Evolutionary conservation across 92 coral and sea anemone species (phyloP).

Genomic region (Chrysogorgia sp.): DNA sequence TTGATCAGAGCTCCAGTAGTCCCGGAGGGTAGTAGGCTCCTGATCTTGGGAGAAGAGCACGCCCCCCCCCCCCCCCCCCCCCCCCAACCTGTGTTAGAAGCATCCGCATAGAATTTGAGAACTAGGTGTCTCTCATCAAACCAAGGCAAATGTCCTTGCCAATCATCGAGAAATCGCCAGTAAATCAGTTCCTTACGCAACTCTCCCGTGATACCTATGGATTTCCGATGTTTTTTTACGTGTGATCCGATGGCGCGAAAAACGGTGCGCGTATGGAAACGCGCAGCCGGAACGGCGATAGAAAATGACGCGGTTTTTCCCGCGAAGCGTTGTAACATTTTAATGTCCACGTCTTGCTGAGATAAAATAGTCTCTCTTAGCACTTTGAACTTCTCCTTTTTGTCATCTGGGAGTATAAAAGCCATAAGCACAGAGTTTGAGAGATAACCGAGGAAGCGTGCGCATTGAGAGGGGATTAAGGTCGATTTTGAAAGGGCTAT

Average conservation of each 20-base stretch:
- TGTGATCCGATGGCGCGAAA: slow-evolving; percentile 41
- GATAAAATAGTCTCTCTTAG: slow-evolving; percentile 54
- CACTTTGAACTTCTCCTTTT: slow-evolving; percentile 52
- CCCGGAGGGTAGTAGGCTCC: not conserved
- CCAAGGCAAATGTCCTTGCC: no score
- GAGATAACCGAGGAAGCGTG: slow-evolving; percentile 65
- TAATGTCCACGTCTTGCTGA: slow-evolving; percentile 15
- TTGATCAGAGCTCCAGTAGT: not conserved
- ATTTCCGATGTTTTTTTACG: not conserved
- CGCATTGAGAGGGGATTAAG: slow-evolving; percentile 50
- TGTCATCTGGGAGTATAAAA: slow-evolving; percentile 61
- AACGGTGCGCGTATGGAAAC: slow-evolving; percentile 51
- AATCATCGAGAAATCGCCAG: no score
- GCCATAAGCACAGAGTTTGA: slow-evolving; percentile 53
- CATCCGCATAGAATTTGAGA: slow-evolving; percentile 1
- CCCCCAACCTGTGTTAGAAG: slow-evolving; percentile 33
- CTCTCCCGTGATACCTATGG: not conserved
- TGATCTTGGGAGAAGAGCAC: not conserved
- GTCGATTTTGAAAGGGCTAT: slow-evolving; percentile 58
- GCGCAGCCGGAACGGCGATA: slow-evolving; percentile 55
- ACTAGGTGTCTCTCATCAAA: not conserved
- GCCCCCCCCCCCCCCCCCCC: no score
- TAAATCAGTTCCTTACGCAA: not conserved
- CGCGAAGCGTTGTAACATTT: slow-evolving; percentile 54
- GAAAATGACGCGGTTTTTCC: slow-evolving; percentile 70